Evolutionary conservation across 2,888 invertebrate genomes (phyloP).

Genomic region (Lasioglossum zephyrum): DNA sequence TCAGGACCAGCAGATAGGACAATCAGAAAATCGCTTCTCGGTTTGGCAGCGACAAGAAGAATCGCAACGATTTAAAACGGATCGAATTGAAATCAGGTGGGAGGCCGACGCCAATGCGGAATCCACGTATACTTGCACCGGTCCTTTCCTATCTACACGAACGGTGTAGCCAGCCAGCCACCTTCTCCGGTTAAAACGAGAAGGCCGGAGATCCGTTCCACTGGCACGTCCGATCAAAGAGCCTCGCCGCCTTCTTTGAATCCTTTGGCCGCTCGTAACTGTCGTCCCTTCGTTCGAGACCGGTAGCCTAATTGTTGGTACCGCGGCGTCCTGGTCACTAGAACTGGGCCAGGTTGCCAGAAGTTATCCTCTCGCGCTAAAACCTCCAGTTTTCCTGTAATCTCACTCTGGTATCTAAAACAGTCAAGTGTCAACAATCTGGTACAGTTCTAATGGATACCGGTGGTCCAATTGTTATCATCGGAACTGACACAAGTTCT

Average conservation of each 20-base stretch:
- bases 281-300: slow-evolving; percentile 61
- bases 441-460: no score
- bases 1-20: background rate
- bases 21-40: background rate
- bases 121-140: slow-evolving; percentile 35
- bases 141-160: slow-evolving; percentile 59
- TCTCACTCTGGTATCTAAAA: background rate
- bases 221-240: slow-evolving; percentile 68
- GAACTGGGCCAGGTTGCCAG: slow-evolving; percentile 33
- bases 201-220: slow-evolving; percentile 60
- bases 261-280: slow-evolving; percentile 67
- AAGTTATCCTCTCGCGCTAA: slow-evolving; percentile 5
- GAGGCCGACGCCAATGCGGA: slow-evolving; percentile 53
- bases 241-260: slow-evolving; percentile 67
- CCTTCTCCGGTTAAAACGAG: slow-evolving; percentile 47
- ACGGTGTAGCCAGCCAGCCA: slow-evolving; percentile 37
- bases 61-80: background rate
- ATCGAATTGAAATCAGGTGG: background rate
- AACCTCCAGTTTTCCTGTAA: background rate
- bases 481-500: no score
- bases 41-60: background rate
- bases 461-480: no score
- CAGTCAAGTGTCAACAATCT: background rate
- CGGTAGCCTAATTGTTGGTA: slow-evolving; percentile 66
- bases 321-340: slow-evolving; percentile 36